phyloP scores from a whole-genome alignment of 2,113 vertebrate genomes.

The Butorides virescens region DNA sequence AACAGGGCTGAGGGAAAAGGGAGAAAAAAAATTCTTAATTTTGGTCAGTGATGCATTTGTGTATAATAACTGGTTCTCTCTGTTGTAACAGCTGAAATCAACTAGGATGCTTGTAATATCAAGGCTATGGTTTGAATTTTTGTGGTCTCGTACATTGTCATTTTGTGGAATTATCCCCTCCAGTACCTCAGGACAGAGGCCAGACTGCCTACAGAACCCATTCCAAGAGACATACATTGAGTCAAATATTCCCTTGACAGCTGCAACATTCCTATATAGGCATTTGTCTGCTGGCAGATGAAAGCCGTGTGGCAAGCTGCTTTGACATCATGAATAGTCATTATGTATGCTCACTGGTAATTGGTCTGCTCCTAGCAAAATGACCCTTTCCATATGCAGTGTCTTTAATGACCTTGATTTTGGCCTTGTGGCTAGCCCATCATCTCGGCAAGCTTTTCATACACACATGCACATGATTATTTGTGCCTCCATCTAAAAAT shows the following conservation, averaged over 20 bases:
- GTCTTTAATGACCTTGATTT: conserved; percentile 18
- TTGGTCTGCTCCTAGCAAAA: conserved; percentile 11
- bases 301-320: conserved; percentile 6
- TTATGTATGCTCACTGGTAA: not conserved
- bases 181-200: not conserved
- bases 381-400: conserved; percentile 11
- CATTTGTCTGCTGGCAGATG: conserved; percentile 9
- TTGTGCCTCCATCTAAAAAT: not conserved
- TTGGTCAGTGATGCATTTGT: conserved; percentile 10
- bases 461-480: conserved; percentile 26
- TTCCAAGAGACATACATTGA: conserved; percentile 40
- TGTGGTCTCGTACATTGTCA: conserved; percentile 20
- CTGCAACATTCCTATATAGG: conserved; percentile 1
- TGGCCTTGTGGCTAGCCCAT: conserved; percentile 17
- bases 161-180: conserved; percentile 32
- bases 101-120: conserved; percentile 22
- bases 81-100: conserved; percentile 56
- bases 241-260: conserved; percentile 48
- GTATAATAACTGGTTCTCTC: conserved; percentile 20
- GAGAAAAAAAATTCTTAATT: not conserved
- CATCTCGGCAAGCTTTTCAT: not conserved
- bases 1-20: not conserved
- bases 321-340: conserved; percentile 12
- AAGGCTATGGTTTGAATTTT: conserved; percentile 31
- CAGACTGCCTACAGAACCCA: not conserved